Evolutionary conservation across 2,888 invertebrate genomes (phyloP).

Genomic region (Tanypteryx hageni): DNA sequence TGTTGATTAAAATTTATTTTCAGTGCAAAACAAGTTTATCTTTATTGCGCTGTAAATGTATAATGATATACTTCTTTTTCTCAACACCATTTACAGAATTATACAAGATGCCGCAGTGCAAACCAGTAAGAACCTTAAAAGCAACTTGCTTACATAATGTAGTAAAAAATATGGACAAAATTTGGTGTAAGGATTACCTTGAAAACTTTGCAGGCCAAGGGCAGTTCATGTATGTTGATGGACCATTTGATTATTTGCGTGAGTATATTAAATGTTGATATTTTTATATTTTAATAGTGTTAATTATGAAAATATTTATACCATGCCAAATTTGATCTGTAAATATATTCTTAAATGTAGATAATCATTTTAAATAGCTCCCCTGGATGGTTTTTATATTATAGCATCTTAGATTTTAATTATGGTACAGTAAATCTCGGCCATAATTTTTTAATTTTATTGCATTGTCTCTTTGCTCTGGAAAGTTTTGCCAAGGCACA

Average conservation of each 20-base stretch:
- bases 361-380: neutral
- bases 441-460: too few species aligned
- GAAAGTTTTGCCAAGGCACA: too few species aligned
- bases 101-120: slow-evolving; percentile 22
- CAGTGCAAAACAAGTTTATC: too few species aligned
- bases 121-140: slow-evolving; percentile 33
- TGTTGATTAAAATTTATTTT: too few species aligned
- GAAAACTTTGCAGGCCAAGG: slow-evolving; percentile 45
- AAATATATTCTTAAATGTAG: neutral
- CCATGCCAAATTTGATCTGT: neutral
- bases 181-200: slow-evolving; percentile 55
- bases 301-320: neutral
- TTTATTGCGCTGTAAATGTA: too few species aligned
- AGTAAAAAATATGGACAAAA: slow-evolving; percentile 46
- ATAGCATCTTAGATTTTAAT: too few species aligned
- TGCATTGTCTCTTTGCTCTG: too few species aligned
- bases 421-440: too few species aligned
- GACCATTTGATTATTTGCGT: slow-evolving; percentile 55
- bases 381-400: too few species aligned
- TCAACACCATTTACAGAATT: neutral
- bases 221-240: slow-evolving; percentile 25
- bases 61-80: too few species aligned
- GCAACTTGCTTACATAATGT: slow-evolving; percentile 34
- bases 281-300: neutral
- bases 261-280: neutral